Conservation (phyloP, 2,888 invertebrate genomes). For the Agrenia bidenticulata region DNA sequence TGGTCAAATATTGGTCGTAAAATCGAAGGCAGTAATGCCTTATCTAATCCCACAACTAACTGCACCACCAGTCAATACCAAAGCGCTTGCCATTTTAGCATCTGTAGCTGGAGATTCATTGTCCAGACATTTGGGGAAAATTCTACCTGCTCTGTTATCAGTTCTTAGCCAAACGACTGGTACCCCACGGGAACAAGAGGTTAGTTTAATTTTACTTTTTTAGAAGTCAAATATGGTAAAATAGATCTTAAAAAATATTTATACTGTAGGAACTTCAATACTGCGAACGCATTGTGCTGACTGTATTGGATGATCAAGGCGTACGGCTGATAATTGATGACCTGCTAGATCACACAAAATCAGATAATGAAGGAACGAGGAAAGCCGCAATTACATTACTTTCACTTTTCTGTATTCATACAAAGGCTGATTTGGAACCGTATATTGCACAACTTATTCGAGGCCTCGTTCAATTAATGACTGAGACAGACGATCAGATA, state of each 20-base stretch:
- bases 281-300: slow-evolving; percentile 88
- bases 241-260: background rate
- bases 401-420: slow-evolving; percentile 85
- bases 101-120: slow-evolving; percentile 93
- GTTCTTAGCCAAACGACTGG: slow-evolving; percentile 39
- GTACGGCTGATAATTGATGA: slow-evolving; percentile 84
- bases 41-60: slow-evolving; percentile 94
- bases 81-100: slow-evolving; percentile 88
- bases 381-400: slow-evolving; percentile 83
- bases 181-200: slow-evolving; percentile 24
- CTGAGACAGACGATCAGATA: slow-evolving; percentile 76
- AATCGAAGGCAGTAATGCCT: slow-evolving; percentile 91
- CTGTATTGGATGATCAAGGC: slow-evolving; percentile 84
- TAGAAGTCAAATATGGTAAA: background rate
- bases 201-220: background rate
- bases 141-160: slow-evolving; percentile 82
- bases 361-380: slow-evolving; percentile 65
- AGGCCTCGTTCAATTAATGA: slow-evolving; percentile 81
- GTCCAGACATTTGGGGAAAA: slow-evolving; percentile 84
- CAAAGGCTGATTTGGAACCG: slow-evolving; percentile 81
- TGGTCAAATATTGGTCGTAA: slow-evolving; percentile 94
- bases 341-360: slow-evolving; percentile 73
- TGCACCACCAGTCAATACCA: slow-evolving; percentile 83
- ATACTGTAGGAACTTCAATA: slow-evolving; percentile 73
- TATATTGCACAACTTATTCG: slow-evolving; percentile 85